Base-by-base conservation (phyloP, 2,888 invertebrate genomes). In the Cephus spinipes region DNA sequence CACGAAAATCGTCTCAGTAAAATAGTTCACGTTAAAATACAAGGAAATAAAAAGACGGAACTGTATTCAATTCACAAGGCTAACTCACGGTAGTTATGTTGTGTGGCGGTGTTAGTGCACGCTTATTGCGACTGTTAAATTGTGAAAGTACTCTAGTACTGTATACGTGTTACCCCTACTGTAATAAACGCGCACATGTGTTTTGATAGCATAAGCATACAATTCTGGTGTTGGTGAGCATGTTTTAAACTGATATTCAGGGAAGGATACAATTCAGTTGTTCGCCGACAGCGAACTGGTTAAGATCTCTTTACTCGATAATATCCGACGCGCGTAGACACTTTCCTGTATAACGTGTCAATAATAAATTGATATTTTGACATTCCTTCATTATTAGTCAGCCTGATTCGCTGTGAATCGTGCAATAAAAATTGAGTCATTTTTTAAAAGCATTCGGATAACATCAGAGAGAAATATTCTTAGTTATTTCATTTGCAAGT, bases 201-300 rank as follows among this genome's bases (percentile, higher is more conserved):
- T 40, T 33, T 79, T 79, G 79, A 74, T 73, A 79, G 74, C 76
- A 68, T 79, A 77, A 79, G 76, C 79, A 77, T 33, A 76, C 69
- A 55, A 68, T 68, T 32, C 35, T 68, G 68, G 79, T 79, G 82
- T 81, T 77, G 77, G 85, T 82, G 83, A 85, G 71, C 12, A 81
- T 84, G 83, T 85, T 86, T 84, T 80, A 82, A 85, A 80, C 82
- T 81, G 84, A 82, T 83, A 85, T 84, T 83, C 83, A 81, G 78
- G 82, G 83, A 85, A 84, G 81, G 77, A 82, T 82, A 83, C 83
- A 82, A 84, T 86, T 86, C 88, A 90, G 89, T 90, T 80, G 83
- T 81, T 81, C 83, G 78, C 83, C 81, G 80, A 81, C 81, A 80
- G 84, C 80, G 81, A 80, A 80, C 77, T 68, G 79, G 79, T 79